Conservation (phyloP, 2,797 vertebrate species). For the Coracias cyanogaster region DNA sequence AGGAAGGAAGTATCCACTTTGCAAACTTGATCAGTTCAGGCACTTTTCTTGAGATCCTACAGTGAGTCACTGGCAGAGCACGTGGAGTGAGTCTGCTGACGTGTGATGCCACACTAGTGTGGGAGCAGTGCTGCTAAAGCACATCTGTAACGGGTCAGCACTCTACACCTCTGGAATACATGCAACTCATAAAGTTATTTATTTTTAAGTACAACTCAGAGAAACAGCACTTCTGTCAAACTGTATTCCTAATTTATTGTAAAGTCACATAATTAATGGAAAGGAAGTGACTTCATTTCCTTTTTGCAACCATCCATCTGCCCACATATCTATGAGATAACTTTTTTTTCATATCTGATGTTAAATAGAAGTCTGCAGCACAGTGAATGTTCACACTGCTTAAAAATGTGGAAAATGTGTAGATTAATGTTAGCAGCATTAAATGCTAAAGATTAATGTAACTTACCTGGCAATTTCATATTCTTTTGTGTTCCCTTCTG, state of each 20-base stretch:
- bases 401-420: not conserved
- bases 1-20: not conserved
- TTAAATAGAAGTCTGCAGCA: not conserved
- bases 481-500: slow-evolving; percentile 25
- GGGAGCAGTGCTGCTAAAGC: rapidly evolving
- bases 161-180: too few species aligned
- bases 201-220: not conserved
- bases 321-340: not conserved
- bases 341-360: not conserved
- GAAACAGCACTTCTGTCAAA: not conserved
- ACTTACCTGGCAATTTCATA: slow-evolving; percentile 62
- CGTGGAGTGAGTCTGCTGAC: rapidly evolving
- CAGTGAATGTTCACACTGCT: not conserved
- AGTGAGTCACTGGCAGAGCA: not conserved
- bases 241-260: not conserved
- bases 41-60: not conserved
- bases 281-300: not conserved
- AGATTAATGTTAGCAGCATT: not conserved
- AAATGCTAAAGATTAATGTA: not conserved
- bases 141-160: rapidly evolving
- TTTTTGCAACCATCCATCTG: not conserved
- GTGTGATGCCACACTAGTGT: rapidly evolving
- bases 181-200: too few species aligned
- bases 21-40: not conserved
- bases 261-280: not conserved